A percentile compares a stretch with the other conserved stretches of the same genome.
phyloP scores from a whole-genome alignment of 2,888 invertebrate species.

The Oxyscelio sp. region DNA sequence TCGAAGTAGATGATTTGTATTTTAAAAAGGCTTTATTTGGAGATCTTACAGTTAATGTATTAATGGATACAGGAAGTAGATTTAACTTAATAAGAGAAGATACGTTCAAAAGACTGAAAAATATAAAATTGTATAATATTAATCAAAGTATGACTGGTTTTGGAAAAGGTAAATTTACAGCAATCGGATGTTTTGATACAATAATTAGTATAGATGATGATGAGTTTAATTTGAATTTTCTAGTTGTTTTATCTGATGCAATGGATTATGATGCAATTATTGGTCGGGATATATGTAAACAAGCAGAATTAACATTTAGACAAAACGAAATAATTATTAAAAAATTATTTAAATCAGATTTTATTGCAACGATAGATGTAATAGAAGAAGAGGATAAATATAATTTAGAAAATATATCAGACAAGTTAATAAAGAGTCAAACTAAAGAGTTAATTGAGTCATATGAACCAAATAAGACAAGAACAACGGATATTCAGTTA shows the following conservation, averaged over 20 bases:
- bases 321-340: not conserved
- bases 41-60: not conserved
- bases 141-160: too few relatives aligned
- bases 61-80: conserved; percentile 35
- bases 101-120: not conserved
- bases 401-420: not conserved
- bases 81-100: conserved; percentile 11
- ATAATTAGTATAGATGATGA: too few relatives aligned
- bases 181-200: too few relatives aligned
- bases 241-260: too few relatives aligned
- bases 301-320: conserved; percentile 4
- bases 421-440: not conserved
- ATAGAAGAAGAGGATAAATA: not conserved
- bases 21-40: not conserved
- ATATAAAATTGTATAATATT: too few relatives aligned
- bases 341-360: not conserved
- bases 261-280: too few relatives aligned
- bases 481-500: not conserved
- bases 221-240: too few relatives aligned
- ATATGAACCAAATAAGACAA: conserved; percentile 4
- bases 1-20: too few relatives aligned
- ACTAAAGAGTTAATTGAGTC: not conserved
- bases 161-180: too few relatives aligned
- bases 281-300: conserved; percentile 9
- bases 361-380: not conserved